Base-by-base conservation (phyloP, 2,888 invertebrate genomes). In the Tryphoninae sp. region DNA sequence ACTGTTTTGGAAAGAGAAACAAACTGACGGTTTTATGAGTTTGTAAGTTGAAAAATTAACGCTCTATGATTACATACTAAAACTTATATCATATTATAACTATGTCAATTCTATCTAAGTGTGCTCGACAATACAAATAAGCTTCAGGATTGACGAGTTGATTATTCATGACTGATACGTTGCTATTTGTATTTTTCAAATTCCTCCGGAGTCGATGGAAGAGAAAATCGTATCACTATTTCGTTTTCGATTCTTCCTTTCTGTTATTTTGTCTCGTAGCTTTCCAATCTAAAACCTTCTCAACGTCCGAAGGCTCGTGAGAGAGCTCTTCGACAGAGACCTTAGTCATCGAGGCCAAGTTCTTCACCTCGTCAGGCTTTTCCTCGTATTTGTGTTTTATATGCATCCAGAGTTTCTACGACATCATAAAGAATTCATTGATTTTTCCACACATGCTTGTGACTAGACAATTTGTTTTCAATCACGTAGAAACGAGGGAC, bases 341-440 rank as follows among this genome's bases (percentile, higher is more conserved):
- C 9, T 49, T 68, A 19, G 33, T 11, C 58, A 62, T 45, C 26
- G 67, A 69, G 53, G 61, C 59, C 58, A 69, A 65, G 45, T 78
- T 65, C 23, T 45, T 8, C 22, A 78, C 78, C 22, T 67, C 1
- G 45, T 78, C 78, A 13, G 78, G 75, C 40, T 16, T 69, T 73
- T 64, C 55, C 73, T 86, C 86, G 69, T 89, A 89, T 0, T 84
- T 85, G 51, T 89, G 81, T 67, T 89, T 89, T 74, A 89, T 88
- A 51, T 89, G 84, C 77, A 80, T 86, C 87, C 89, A 89, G 1
- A 89, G 84, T 79, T 85, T 88, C 89, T 89, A 75, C 19, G 81
- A 82, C 55, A 81, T 73, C 23, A 33, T 33, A 51, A 65, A 82
- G 67, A 72, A 80, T 40, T 59, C 53, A 82, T 51, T 23, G 33